Base-by-base conservation (phyloP, 64 coral and sea anemone species). In the Montipora foliosa region DNA sequence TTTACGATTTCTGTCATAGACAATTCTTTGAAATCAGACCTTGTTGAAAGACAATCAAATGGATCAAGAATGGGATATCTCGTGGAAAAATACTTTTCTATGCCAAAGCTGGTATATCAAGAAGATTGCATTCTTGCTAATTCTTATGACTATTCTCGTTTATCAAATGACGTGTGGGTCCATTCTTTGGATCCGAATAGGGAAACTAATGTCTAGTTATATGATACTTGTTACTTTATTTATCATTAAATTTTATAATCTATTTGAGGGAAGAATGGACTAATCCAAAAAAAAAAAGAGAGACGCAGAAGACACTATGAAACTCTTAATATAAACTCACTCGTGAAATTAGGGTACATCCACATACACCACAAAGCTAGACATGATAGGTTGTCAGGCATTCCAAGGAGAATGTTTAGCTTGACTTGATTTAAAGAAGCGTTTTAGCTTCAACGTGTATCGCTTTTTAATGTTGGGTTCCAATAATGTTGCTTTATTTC, bases 21-120 rank as follows among this genome's bases (percentile, higher is more conserved):
- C 49, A 67, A 80, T 67, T 21, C 16, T n/a, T 16, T 84, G 37
- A 44, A 67, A 87, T 6, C n/a, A 49, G 19, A 37, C 47, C 46
- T 61, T 58, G 51, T 29, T 80, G 58, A 74, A 84, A 73, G 44
- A 75, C 50, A 58, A n/a, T 59, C 72, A 19, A 20, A 22, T 61
- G 10, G 44, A 60, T 75, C 69, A 66, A 29, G 52, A 61, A n/a
- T 91, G 1, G 91, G 74, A 24, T 94, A 80, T 79, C 88, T 97
- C n/a, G 79, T 97, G 2, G 89, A 97, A 61, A 94, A 88, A 84
- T 97, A 97, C 67, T 97, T 94, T 16, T 94, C 92, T 5, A 94
- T 97, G 95, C 92, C 88, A 10, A 83, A 91, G 58, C 47, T 97
- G 13, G 77, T 85, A 12, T 91, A 74, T 89, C 95, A 97, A 82